Base-by-base conservation (phyloP, 2,888 invertebrate species). In the Protodeltote pygarga region DNA sequence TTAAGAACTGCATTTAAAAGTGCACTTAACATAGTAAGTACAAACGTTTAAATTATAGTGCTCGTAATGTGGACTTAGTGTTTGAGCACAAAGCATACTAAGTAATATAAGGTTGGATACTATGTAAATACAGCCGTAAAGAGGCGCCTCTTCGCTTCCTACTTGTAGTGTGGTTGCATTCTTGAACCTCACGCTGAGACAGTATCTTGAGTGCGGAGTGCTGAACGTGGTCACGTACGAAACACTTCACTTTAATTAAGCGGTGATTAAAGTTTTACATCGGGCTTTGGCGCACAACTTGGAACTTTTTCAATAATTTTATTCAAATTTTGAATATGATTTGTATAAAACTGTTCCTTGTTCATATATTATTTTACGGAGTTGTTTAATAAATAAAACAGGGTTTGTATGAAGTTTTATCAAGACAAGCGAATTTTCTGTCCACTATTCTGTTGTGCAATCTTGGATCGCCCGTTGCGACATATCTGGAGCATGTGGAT, bases 231-330 rank as follows among this genome's bases (percentile, higher is more conserved):
- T 81, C 83, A 86, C 85, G 83, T 84, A 69, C 60, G 17, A 67
- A 68, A 71, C 67, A 71, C 77, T 79, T 59, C 54, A 78, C 73
- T 86, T 87, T 85, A 85, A 87, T 87, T 85, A 83, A 86, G 72
- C 75, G 74, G 75, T 79, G 78, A 81, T 83, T 83, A 82, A 85
- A 83, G 74, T 82, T 79, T 63, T 76, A 57, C 60, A 59, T 60
- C 50, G 74, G 75, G 75, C 74, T 75, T 67, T 78, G 71, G 73
- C 71, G 75, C 75, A 64, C 75, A 68, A 62, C 73, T 41, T 55
- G 74, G 67, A 65, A 49, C 72, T 52, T 65, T 58, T 71, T 65
- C 65, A 69, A 69, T 66, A 62, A 55, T 50, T 33, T 44, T 35
- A 50, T 58, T 57, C 5, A 16, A 24, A 29, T 25, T 35, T 35